Conservation (phyloP, 1,140 invertebrate genomes). For the Hyles euphorbiae region DNA sequence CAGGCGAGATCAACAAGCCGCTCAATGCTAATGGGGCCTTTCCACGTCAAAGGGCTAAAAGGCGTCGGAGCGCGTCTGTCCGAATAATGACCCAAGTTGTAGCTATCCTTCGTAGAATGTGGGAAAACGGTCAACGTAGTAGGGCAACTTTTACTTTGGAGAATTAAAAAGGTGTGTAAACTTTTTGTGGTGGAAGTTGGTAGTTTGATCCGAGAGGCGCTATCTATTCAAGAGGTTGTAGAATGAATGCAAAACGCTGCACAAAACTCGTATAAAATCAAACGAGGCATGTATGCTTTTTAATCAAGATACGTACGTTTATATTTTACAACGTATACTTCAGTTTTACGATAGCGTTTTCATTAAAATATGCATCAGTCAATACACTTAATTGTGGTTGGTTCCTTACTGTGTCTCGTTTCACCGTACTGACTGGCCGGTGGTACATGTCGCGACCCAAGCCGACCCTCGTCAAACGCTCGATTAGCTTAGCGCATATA, state of each 20-base stretch:
- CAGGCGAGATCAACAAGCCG: conserved; percentile 60
- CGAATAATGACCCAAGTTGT: conserved; percentile 61
- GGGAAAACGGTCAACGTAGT: too few relatives aligned
- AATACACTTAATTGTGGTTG: neutral
- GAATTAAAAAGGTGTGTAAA: too few relatives aligned
- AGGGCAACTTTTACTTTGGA: too few relatives aligned
- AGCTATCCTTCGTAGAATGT: conserved; percentile 11
- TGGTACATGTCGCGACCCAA: conserved; percentile 41
- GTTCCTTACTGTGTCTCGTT: neutral
- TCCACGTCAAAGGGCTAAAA: conserved; percentile 65
- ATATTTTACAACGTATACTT: too few relatives aligned
- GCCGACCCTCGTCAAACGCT: conserved; percentile 68
- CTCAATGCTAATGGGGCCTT: conserved; percentile 66
- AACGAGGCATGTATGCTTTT: too few relatives aligned
- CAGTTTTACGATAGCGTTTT: too few relatives aligned
- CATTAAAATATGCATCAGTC: too few relatives aligned
- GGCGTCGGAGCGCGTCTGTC: conserved; percentile 65
- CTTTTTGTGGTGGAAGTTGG: too few relatives aligned
- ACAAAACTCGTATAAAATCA: too few relatives aligned
- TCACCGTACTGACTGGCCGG: conserved; percentile 18
- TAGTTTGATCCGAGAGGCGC: too few relatives aligned
- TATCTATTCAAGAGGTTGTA: too few relatives aligned
- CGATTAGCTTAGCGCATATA: conserved; percentile 64
- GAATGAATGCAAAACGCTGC: too few relatives aligned
- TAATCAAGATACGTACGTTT: neutral